Evolutionary conservation across 1,140 invertebrate genomes (phyloP), one percentile per base, ranked within the genome.

Genomic region (Philopotamus ludificatus): DNA sequence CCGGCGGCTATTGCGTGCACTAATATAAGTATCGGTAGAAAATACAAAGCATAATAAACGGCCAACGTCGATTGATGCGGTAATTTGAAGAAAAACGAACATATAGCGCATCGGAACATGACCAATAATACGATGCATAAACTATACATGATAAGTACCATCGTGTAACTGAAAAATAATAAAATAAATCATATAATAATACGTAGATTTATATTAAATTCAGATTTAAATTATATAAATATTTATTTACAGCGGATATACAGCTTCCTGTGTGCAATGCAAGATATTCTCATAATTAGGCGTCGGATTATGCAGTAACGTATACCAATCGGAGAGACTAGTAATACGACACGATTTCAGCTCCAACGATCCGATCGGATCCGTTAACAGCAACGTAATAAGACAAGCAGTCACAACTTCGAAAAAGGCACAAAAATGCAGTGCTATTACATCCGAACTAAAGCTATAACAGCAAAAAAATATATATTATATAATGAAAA

Each of bases 241-340:
- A 34, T 7, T 7, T 34, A 34, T 89, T 90, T 85, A 97, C 90
- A 98, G 81, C 54, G 96, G 96, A 83, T 96, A 98, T 0, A 98
- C 95, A 45, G 94, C 93, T 82, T 98, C 96, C 73, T 98, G 94
- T 0, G 95, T 96, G 77, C 96, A 99, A 78, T 96, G 87, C 16
- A 98, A 77, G 55, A 87, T 90, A 54, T 88, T 83, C 70, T 92
- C 89, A 80, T 97, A 98, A 76, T 96, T 91, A 4, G 94, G 93
- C 70, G 85, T 88, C 21, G 96, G 97, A 82, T 98, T 98, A 68
- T 96, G 91, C 18, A 98, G 81, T 61, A 98, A 76, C 0, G 95
- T 97, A 75, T 98, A 98, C 95, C 95, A 98, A 77, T 99, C 95
- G 0, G 93, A 89, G 3, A 98, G 77, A 16, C 86, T 84, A 28